Base-by-base conservation (phyloP, 2,113 vertebrate species). In the Cairina moschata region DNA sequence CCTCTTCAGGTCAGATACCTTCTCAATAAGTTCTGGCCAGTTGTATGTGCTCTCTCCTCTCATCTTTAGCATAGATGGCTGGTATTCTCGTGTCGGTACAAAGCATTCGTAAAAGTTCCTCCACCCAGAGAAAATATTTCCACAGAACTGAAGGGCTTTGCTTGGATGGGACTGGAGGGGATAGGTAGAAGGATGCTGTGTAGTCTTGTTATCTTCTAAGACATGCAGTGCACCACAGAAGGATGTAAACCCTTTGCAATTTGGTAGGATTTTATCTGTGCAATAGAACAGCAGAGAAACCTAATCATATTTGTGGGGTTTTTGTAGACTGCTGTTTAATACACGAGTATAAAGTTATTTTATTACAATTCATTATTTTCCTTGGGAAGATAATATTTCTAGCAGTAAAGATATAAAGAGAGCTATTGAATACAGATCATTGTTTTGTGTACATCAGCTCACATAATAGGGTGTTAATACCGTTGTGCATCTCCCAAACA, bases 361-460 rank as follows among this genome's bases (percentile, higher is more conserved):
- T 68, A 21, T 76, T 44, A 5, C 32, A 82, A 3, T 29, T 62
- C 34, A 17, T 56, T 10, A 38, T 72, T 91, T 89, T 81, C 80
- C 71, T 85, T 79, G 77, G 92, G 88, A 81, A 88, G 54, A 46
- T 73, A 65, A 67, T 52, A 65, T 62, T 94, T 93, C 81, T 81
- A 74, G 77, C 91, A 96, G 92, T 93, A 81, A 82, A 14, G 56
- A 69, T 21, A 7, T 59, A 31, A 29, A 42, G 36, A 38, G 63
- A 84, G 59, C 80, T 89, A 5, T 28, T 17, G 75, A 58, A 32
- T 32, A 28, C 8, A 46, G 11, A 67, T 25, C 25, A 2, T 8
- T 44, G 21, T 31, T 48, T 26, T 72, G 38, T 68, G 79, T 36
- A 3, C 44, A 2, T 81, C 48, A 72, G 34, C 67, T 56, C 75